These are phyloP conservation scores for Tetragonula carbonaria DNA, from an alignment of 2,888 invertebrate genomes.

Conservation along the genomic window DNA sequence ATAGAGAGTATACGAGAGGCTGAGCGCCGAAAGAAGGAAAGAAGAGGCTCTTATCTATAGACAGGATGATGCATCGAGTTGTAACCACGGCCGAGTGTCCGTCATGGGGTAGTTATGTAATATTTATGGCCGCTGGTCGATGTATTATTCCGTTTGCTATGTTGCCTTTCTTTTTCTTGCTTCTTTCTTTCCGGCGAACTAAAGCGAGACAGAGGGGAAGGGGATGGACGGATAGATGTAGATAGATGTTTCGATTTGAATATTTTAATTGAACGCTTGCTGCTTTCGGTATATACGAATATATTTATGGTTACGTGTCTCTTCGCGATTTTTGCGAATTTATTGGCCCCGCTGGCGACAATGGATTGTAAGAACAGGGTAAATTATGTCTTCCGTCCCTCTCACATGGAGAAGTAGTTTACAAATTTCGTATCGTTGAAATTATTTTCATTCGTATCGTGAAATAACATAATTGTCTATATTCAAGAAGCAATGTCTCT, in stretches of 20 bases:
- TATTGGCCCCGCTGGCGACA: background rate
- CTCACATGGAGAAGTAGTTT: too few relatives aligned
- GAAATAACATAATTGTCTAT: too few relatives aligned
- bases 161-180: background rate
- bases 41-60: background rate
- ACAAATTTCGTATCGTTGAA: too few relatives aligned
- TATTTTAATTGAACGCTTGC: background rate
- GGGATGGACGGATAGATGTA: too few relatives aligned
- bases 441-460: too few relatives aligned
- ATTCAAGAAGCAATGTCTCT: too few relatives aligned
- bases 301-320: background rate
- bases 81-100: conserved; percentile 15
- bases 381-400: too few relatives aligned
- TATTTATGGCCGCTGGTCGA: conserved; percentile 1
- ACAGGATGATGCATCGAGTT: conserved; percentile 23
- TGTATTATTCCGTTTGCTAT: conserved; percentile 12
- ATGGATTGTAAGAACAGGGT: background rate
- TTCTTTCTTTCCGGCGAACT: background rate
- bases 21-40: background rate
- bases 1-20: background rate
- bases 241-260: background rate
- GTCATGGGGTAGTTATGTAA: conserved; percentile 11
- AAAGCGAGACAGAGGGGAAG: background rate
- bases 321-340: background rate
- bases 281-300: too few relatives aligned